Conservation (phyloP, 1,140 invertebrate genomes). For the Panagrolaimus sp. region DNA sequence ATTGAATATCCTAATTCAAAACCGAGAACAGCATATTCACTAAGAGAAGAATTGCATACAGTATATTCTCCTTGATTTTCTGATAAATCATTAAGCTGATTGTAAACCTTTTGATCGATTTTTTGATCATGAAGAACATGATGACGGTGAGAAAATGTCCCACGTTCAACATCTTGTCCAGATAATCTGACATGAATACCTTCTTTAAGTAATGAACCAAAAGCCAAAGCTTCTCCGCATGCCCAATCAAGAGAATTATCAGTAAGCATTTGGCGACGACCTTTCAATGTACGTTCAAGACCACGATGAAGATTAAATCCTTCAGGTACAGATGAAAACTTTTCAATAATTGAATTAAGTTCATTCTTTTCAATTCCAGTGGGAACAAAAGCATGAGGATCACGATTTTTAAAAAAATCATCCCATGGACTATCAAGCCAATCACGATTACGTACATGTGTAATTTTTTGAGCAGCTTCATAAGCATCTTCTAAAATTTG, state of each 20-base stretch:
- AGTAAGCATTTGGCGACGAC: conserved; percentile 43
- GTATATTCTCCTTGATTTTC: conserved; percentile 70
- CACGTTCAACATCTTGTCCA: conserved; percentile 96
- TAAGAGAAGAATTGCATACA: conserved; percentile 64
- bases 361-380: conserved; percentile 89
- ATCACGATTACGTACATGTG: conserved; percentile 89
- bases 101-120: conserved; percentile 86
- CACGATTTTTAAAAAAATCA: conserved; percentile 71
- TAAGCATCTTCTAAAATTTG: conserved; percentile 95
- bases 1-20: conserved; percentile 54
- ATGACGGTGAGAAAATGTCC: conserved; percentile 86
- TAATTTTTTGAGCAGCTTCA: conserved; percentile 80
- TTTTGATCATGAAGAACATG: conserved; percentile 93
- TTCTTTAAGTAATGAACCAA: conserved; percentile 79
- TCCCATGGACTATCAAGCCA: conserved; percentile 99
- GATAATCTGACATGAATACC: conserved; percentile 83
- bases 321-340: conserved; percentile 83
- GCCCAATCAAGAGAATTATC: conserved; percentile 77
- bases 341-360: conserved; percentile 81
- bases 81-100: conserved; percentile 78
- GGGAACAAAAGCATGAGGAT: conserved; percentile 74
- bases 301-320: conserved; percentile 88
- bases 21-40: conserved; percentile 63
- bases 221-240: conserved; percentile 91
- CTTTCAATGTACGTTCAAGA: conserved; percentile 58